phyloP scores from a whole-genome alignment of 2,888 invertebrate species.

The Oscheius onirici region DNA sequence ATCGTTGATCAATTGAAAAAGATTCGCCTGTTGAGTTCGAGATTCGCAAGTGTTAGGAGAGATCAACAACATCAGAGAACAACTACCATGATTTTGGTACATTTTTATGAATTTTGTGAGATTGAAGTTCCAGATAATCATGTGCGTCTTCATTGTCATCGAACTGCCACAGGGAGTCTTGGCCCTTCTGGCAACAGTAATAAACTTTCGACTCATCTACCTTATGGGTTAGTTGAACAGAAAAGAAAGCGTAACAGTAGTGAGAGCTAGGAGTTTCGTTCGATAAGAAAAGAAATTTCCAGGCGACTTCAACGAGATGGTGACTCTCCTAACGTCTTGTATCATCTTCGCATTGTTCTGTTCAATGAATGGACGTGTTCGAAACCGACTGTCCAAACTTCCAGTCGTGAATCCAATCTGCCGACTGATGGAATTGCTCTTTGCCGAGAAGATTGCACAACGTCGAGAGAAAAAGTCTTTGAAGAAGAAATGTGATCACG shows the following conservation, averaged over 20 bases:
- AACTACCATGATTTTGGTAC: constrained; percentile 47
- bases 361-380: constrained; percentile 61
- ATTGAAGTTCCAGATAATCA: constrained; percentile 55
- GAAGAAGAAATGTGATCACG: constrained; percentile 23
- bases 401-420: constrained; percentile 7
- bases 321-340: constrained; percentile 65
- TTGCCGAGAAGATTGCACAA: constrained; percentile 5
- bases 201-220: constrained; percentile 43
- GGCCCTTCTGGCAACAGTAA: constrained; percentile 55
- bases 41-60: constrained; percentile 58
- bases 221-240: constrained; percentile 42
- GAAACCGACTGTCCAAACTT: constrained; percentile 29
- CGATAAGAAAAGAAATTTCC: background rate
- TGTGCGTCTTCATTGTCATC: constrained; percentile 66
- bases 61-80: constrained; percentile 65
- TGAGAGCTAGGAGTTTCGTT: background rate
- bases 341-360: constrained; percentile 65
- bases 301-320: constrained; percentile 64
- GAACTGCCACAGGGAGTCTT: constrained; percentile 66
- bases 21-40: constrained; percentile 55
- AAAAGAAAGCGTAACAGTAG: background rate
- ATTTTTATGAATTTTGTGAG: background rate
- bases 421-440: background rate
- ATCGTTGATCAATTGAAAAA: constrained; percentile 60
- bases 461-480: background rate